phyloP scores from a whole-genome alignment of 2,888 invertebrate genomes.

The Scaptomyza polygonia region DNA sequence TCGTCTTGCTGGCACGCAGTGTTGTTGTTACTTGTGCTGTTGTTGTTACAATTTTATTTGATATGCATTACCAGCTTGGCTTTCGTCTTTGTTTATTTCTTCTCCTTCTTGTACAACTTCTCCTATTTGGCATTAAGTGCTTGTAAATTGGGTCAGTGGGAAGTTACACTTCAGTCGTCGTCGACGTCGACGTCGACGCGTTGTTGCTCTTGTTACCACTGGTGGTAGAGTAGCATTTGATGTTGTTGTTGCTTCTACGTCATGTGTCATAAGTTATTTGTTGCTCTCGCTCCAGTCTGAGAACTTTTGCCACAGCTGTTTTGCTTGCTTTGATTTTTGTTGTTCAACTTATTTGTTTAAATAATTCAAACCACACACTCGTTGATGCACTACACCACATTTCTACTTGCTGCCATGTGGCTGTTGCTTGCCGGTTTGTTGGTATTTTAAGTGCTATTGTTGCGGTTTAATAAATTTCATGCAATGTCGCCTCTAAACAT shows the following conservation, averaged over 20 bases:
- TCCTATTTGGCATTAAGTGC: conserved; percentile 80
- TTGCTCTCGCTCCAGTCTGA: conserved; percentile 52
- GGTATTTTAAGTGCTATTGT: conserved; percentile 27
- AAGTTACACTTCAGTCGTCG: conserved; percentile 80
- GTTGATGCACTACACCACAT: conserved; percentile 29
- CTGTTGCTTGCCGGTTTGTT: conserved; percentile 18
- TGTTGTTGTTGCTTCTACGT: conserved; percentile 28
- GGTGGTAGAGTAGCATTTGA: conserved; percentile 32
- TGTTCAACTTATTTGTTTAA: conserved; percentile 57
- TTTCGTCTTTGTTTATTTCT: conserved; percentile 80
- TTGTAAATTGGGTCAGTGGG: conserved; percentile 82
- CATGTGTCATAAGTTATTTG: conserved; percentile 79
- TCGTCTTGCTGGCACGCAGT: conserved; percentile 74
- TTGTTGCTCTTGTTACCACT: conserved; percentile 18
- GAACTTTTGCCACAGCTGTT: conserved; percentile 58
- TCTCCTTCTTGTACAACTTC: conserved; percentile 79
- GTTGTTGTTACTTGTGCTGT: conserved; percentile 53
- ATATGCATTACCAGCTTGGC: conserved; percentile 79
- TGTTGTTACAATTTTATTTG: conserved; percentile 75
- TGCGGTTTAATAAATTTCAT: conserved; percentile 28
- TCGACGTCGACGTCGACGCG: conserved; percentile 18
- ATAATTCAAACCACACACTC: conserved; percentile 48
- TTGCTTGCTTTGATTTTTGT: conserved; percentile 44
- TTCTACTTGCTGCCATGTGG: conserved; percentile 20
- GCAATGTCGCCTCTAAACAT: conserved; percentile 20